Evolutionary conservation across 2,113 vertebrate genomes (phyloP), one percentile per base, ranked within the genome.

Genomic region (Calcarius ornatus): DNA sequence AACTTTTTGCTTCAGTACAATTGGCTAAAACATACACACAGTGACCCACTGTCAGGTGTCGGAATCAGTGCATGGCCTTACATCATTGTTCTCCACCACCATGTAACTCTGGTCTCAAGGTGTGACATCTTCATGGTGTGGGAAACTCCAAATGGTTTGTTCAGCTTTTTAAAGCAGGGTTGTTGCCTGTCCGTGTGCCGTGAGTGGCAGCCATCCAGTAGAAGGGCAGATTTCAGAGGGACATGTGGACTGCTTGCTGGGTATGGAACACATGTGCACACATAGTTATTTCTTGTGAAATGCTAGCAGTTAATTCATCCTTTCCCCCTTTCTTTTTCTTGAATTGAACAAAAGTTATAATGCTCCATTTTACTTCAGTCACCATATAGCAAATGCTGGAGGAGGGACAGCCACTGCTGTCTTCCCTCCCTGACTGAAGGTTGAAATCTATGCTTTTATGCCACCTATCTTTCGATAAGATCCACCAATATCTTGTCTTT

Each of bases 191-290:
- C 25, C 71, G 21, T 66, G 64, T 81, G 50, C 65, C 19, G 1
- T 35, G 51, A 21, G 38, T 79, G 61, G 61, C 78, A 81, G 2
- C 16, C 22, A 10, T 42, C 25, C 42, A 1, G 17, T 24, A 54
- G 64, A 75, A 94, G 25, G 75, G 42, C 59, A 73, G 6, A 66
- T 89, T 92, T 78, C 37, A n/a, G 8, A 51, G 22, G 42, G 50
- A 23, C 7, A 0, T 2, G 35, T 2, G 0, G 28, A 35, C 69
- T 94, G 47, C 56, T 76, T 65, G 27, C 33, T 81, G 69, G 51
- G 24, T 43, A 14, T 4, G 21, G 38, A 85, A 20, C 7, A 4
- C 37, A 31, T 0, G 1, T 59, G 35, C 60, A 30, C 0, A 1
- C 16, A 16, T 40, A 5, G 42, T 70, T 73, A 11, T 20, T 84